phyloP scores from a whole-genome alignment of 2,888 invertebrate species.

The Drosophila limbata region DNA sequence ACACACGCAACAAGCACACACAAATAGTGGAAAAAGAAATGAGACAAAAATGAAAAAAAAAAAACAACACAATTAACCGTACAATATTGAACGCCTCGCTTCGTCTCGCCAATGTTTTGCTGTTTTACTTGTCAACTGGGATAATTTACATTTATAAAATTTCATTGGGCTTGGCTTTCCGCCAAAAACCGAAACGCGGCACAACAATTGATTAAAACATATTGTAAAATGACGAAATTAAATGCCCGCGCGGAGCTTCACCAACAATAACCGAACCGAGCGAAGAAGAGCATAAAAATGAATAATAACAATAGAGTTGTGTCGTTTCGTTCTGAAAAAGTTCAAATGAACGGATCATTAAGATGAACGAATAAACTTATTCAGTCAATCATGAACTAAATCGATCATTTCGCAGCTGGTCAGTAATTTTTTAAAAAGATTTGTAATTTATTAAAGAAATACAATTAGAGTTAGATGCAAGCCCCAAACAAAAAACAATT shows the following conservation, averaged over 20 bases:
- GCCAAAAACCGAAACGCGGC: slow-evolving; percentile 12
- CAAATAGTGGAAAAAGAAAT: slow-evolving; percentile 1
- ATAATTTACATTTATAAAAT: background rate
- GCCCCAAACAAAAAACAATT: no score
- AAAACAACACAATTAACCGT: slow-evolving; percentile 27
- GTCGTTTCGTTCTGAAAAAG: no score
- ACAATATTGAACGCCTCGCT: slow-evolving; percentile 7
- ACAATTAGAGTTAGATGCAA: no score
- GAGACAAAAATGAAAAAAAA: slow-evolving; percentile 24
- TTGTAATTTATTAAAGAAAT: no score
- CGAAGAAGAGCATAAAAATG: slow-evolving; percentile 53
- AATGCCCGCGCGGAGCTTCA: slow-evolving; percentile 18
- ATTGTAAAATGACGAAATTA: slow-evolving; percentile 20
- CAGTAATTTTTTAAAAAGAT: no score
- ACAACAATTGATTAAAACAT: slow-evolving; percentile 17
- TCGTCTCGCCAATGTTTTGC: background rate
- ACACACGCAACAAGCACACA: slow-evolving; percentile 14
- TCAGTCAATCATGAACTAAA: no score
- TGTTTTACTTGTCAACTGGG: slow-evolving; percentile 6
- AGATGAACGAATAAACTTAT: no score
- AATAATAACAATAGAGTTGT: slow-evolving; percentile 39
- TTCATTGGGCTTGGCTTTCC: slow-evolving; percentile 7
- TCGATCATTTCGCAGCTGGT: no score
- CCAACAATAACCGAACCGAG: slow-evolving; percentile 41
- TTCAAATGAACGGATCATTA: no score